Base-by-base conservation (phyloP, 1,140 invertebrate species). In the Temnothorax curvispinosus region DNA sequence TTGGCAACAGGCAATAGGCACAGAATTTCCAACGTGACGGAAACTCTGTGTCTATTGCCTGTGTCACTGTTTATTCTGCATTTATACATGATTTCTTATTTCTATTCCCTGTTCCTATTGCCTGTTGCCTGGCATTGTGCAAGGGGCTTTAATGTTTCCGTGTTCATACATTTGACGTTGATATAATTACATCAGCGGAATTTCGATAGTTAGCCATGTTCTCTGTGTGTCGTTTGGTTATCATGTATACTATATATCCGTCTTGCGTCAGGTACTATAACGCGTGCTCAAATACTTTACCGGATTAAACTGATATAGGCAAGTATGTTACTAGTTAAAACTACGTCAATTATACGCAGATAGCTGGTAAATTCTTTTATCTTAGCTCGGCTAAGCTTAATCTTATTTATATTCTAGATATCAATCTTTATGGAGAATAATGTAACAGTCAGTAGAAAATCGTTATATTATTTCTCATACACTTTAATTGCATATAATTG, bases 261-360 rank as follows among this genome's bases (percentile, higher is more conserved):
- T 71, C 38, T 56, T 58, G 2, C 32, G 60, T 80, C 65, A 77
- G 80, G 64, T 47, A 82, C 69, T 54, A 75, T 21, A 56, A 88
- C 41, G 35, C 44, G 56, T 56, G 18, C 21, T 72, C 81, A 76
- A 89, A 88, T 85, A 65, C 76, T 74, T 88, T 89, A 89, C 87
- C 65, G 81, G 87, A 88, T 89, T 71, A 72, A 89, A 89, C 87
- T 86, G 87, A 88, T 88, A 60, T 52, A 4, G 13, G 50, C 81
- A 56, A 65, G 81, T 64, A 11, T 41, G 9, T 89, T 74, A 88
- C 69, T 27, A 38, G 65, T 15, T 64, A 60, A 72, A 88, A 69
- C 8, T 64, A 65, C 6, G 11, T 64, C 15, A n/a, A 72, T 75
- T 27, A 35, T 71, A 0, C 21, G 18, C 6, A 13, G 52, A 8